These are phyloP conservation scores for fruit fly (Drosophila melanogaster) DNA, from an alignment of 1,140 invertebrate genomes.

Conservation along the genomic window DNA sequence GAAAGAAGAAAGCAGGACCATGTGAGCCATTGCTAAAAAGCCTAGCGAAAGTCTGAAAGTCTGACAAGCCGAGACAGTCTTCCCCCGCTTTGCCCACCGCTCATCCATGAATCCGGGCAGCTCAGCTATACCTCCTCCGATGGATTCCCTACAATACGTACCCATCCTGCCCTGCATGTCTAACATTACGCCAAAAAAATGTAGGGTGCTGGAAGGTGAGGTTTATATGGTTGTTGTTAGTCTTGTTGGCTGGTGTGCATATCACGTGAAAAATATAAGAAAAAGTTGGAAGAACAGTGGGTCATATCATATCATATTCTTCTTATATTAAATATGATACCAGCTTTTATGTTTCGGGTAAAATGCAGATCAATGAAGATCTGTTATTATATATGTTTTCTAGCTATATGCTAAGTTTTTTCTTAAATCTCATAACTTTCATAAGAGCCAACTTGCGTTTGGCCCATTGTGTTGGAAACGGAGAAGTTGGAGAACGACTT, in stretches of 20 bases:
- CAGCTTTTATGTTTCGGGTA: too few relatives aligned
- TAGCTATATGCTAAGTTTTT: too few relatives aligned
- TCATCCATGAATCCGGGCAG: background rate
- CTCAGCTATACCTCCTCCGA: too few relatives aligned
- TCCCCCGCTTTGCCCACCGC: background rate
- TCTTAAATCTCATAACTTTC: too few relatives aligned
- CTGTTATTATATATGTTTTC: too few relatives aligned
- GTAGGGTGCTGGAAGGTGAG: conserved; percentile 1
- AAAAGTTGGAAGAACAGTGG: conserved; percentile 16
- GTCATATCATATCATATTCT: too few relatives aligned
- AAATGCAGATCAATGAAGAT: too few relatives aligned
- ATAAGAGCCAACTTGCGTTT: background rate
- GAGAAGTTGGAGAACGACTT: conserved; percentile 17
- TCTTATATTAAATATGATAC: too few relatives aligned
- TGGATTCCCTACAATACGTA: background rate
- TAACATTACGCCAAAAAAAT: conserved; percentile 60
- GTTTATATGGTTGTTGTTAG: conserved; percentile 44
- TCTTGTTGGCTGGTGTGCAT: conserved; percentile 42
- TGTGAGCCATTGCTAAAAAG: conserved; percentile 65
- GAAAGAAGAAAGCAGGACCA: conserved; percentile 13
- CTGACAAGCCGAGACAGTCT: conserved; percentile 31
- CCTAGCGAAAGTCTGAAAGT: conserved; percentile 47
- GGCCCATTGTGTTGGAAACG: conserved; percentile 16
- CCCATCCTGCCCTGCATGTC: conserved; percentile 46
- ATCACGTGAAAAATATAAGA: conserved; percentile 41